Base-by-base conservation (phyloP, 2,888 invertebrate species). In the Nymphalis urticae region DNA sequence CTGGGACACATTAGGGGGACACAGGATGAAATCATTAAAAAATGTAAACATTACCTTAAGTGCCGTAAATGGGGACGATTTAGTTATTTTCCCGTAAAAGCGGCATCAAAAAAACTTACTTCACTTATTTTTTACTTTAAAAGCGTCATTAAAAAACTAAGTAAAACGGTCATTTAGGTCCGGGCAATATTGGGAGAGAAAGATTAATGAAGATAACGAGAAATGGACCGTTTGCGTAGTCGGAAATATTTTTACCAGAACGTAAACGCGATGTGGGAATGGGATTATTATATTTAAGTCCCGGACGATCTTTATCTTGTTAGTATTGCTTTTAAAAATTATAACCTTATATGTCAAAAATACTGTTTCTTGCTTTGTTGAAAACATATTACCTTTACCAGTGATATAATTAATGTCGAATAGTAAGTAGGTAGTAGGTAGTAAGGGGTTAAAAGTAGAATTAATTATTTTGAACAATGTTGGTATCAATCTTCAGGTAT, bases 181-280 rank as follows among this genome's bases (percentile, higher is more conserved):
- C 79, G 80, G 79, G 76, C 79, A 80, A 82, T 81, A 80, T 81
- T 74, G 78, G 78, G 80, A 82, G 82, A 80, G 77, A 75, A 72
- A 74, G 75, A 75, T 85, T 88, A 88, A 88, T 83, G 82, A 78
- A 84, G 79, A 89, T 90, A 88, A 89, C 76, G 60, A 77, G 85
- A 90, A 89, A 90, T 90, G 89, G 85, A 68, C 85, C 87, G 85
- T 88, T 90, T 84, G 77, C 72, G 77, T 74, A 70, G 80, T 32
- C 78, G 80, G 77, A 75, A 71, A 72, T 79, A 75, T 79, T 79
- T 83, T 82, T 78, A 80, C 47, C 50, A 56, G 48, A 48, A 47
- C 16, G 48, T 51, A 64, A 64, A 69, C 27, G 64, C 50, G n/a
- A 50, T 54, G 6, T 36, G 27, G 61, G 50, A 65, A 68, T 54